phyloP scores from a whole-genome alignment of 2,797 vertebrate species.

The Esox lucius region DNA sequence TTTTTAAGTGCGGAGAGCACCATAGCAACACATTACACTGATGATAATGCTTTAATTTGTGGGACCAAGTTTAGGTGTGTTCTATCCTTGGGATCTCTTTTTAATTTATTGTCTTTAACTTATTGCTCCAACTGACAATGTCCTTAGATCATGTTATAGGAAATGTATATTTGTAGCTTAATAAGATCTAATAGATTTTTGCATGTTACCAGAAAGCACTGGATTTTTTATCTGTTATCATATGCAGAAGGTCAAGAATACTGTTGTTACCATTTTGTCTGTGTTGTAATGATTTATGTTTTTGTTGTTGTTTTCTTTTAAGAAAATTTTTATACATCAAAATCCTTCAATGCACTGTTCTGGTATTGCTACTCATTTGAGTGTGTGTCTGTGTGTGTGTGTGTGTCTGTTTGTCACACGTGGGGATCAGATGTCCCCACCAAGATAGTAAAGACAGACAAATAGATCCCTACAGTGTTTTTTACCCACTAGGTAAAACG shows the following conservation, averaged over 20 bases:
- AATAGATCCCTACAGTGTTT: too few relatives aligned
- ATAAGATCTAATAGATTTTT: slow-evolving; percentile 31
- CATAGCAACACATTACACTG: neutral
- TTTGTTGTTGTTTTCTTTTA: neutral
- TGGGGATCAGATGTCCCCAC: too few relatives aligned
- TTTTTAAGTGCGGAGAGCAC: neutral
- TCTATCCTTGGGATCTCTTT: neutral
- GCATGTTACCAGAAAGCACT: slow-evolving; percentile 16
- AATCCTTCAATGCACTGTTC: slow-evolving; percentile 1
- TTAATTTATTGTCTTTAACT: slow-evolving; percentile 28
- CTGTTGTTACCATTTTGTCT: slow-evolving; percentile 3
- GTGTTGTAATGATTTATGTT: neutral
- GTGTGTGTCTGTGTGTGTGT: slow-evolving; percentile 17
- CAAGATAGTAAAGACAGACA: too few relatives aligned
- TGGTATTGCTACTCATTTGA: slow-evolving; percentile 24
- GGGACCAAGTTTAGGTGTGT: slow-evolving; percentile 1
- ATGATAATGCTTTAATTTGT: neutral
- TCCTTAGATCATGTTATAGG: neutral
- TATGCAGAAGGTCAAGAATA: neutral
- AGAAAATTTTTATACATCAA: neutral
- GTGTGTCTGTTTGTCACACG: slow-evolving; percentile 3
- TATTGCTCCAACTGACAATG: slow-evolving; percentile 13
- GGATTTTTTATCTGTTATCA: slow-evolving; percentile 10
- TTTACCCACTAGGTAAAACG: too few relatives aligned
- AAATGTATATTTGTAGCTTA: neutral